Conservation (phyloP, 2,797 vertebrate genomes). For the Lepilemur septentrionalis region DNA sequence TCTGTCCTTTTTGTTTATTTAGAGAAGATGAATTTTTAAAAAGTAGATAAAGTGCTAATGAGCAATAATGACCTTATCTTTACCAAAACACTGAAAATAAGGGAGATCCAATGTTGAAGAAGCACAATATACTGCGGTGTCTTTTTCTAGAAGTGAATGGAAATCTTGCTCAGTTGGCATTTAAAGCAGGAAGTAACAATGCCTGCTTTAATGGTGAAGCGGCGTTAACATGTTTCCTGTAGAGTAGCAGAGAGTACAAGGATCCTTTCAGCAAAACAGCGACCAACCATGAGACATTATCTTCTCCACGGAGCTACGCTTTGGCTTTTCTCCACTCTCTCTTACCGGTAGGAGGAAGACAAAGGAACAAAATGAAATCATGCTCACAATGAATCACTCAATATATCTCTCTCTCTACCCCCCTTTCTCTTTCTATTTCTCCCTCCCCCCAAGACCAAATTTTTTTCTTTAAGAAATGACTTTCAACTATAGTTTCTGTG, state of each 20-base stretch:
- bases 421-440: background rate
- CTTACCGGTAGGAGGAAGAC: background rate
- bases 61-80: conserved; percentile 73
- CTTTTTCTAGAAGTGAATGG: conserved; percentile 70
- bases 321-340: background rate
- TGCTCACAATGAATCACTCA: background rate
- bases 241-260: background rate
- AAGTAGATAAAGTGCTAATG: conserved; percentile 47
- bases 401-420: background rate
- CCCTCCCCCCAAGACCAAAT: background rate
- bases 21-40: conserved; percentile 10
- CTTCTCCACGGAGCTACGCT: background rate
- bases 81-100: conserved; percentile 69
- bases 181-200: conserved; percentile 33
- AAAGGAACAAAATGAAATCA: conserved; percentile 11
- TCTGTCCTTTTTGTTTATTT: conserved; percentile 46
- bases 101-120: background rate
- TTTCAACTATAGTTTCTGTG: conserved; percentile 28
- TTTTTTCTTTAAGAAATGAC: conserved; percentile 22
- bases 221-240: background rate
- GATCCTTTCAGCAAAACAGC: background rate
- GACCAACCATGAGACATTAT: fast-evolving
- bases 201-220: background rate
- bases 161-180: conserved; percentile 36
- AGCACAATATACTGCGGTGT: background rate